Evolutionary conservation across 2,113 vertebrate genomes (phyloP), one percentile per base, ranked within the genome.

Genomic region (Rallus limicola): DNA sequence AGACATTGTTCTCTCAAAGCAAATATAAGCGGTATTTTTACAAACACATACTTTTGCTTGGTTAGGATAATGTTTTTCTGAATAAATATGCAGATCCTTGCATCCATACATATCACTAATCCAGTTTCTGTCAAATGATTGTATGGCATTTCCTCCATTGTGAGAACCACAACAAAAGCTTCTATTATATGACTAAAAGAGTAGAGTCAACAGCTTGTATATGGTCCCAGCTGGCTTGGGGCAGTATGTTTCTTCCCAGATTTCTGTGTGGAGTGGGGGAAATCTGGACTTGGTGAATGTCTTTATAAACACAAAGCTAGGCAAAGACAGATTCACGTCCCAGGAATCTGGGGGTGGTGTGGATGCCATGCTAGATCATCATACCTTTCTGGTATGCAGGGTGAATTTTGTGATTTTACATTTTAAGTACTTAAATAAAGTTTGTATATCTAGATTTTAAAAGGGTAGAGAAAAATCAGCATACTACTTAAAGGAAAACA

Each of bases 301-400:
- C 69, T 88, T 90, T 65, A 50, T 23, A 44, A 93, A 62, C 36
- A 64, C 34, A 70, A 80, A 88, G 36, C 58, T 55, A 34, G 9
- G 13, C 11, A 74, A 78, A 80, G 29, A 70, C 11, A 48, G 88
- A 64, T n/a, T 75, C 52, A 48, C 13, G 56, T 60, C 34, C 17
- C 33, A 64, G 16, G 10, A 5, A 42, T 40, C n/a, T 6, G 2
- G 19, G 13, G 13, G 5, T 0, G 0, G 13, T 5, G 4, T 40
- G 28, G 16, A 5, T 46, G 16, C 38, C 63, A 12, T 50, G 85
- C 42, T 40, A 86, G 34, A 68, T 17, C 10, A 24, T n/a, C 59
- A 90, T 19, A 81, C 5, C 44, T 70, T 20, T 2, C 29, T 60
- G 44, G 52, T 19, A 38, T 5, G 13, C 36, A 40, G 17, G 14